A percentile compares a stretch with the other conserved stretches of the same genome.
These are phyloP conservation scores for Tridacna gigas DNA, from an alignment of 2,888 invertebrate genomes.

Conservation along the genomic window DNA sequence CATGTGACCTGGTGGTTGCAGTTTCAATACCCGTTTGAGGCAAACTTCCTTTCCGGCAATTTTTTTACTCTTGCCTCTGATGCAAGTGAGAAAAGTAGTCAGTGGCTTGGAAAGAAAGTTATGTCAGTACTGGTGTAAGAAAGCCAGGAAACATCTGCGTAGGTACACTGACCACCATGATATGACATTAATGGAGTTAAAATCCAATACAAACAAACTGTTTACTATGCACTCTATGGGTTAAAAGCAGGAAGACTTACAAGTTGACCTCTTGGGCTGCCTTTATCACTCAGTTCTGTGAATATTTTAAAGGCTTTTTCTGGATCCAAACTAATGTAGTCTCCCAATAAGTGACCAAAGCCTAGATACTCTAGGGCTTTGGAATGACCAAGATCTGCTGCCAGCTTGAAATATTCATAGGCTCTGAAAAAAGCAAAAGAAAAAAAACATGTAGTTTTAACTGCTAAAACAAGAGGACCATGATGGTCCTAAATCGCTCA, in stretches of 20 bases:
- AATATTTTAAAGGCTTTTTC: slow-evolving; percentile 91
- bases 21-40: too few relatives aligned
- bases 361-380: slow-evolving; percentile 94
- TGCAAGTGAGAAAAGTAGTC: too few relatives aligned
- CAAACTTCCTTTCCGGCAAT: too few relatives aligned
- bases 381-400: slow-evolving; percentile 92
- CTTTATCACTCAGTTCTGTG: slow-evolving; percentile 90
- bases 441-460: not conserved
- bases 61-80: too few relatives aligned
- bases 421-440: slow-evolving; percentile 85
- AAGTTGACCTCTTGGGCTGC: slow-evolving; percentile 95
- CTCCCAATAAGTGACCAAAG: slow-evolving; percentile 95
- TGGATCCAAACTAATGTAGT: slow-evolving; percentile 91
- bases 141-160: too few relatives aligned
- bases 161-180: too few relatives aligned
- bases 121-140: too few relatives aligned
- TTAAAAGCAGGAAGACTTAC: slow-evolving; percentile 85
- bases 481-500: not conserved
- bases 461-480: not conserved
- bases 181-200: too few relatives aligned
- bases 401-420: slow-evolving; percentile 91
- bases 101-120: too few relatives aligned
- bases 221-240: too few relatives aligned
- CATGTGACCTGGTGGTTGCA: too few relatives aligned
- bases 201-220: too few relatives aligned